Conservation (phyloP, 2,113 vertebrate genomes). For the Tachysurus vachellii region DNA sequence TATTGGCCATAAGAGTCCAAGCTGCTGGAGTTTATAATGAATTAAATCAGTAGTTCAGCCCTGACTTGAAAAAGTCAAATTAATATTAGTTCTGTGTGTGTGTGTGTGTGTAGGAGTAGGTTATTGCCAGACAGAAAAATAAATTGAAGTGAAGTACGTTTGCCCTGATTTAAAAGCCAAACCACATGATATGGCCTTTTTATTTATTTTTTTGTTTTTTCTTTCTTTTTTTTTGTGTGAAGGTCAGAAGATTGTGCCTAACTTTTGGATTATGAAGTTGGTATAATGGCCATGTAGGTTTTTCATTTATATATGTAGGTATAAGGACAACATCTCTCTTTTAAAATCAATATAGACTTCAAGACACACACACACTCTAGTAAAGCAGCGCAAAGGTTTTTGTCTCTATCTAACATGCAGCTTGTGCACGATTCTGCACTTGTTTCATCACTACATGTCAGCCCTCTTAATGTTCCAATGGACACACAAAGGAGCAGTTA, state of each 20-base stretch:
- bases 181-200: constrained; percentile 63
- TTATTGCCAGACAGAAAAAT: constrained; percentile 75
- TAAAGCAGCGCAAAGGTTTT: not conserved
- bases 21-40: constrained; percentile 74
- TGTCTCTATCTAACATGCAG: constrained; percentile 30
- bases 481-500: constrained; percentile 56
- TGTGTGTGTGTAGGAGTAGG: constrained; percentile 49
- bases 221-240: not conserved
- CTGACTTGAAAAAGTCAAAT: constrained; percentile 80
- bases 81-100: constrained; percentile 75
- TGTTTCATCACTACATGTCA: constrained; percentile 54
- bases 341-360: not conserved
- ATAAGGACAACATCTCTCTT: not conserved
- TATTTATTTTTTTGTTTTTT: too few relatives aligned
- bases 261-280: constrained; percentile 15
- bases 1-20: constrained; percentile 71
- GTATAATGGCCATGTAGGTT: not conserved
- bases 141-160: constrained; percentile 77
- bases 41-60: constrained; percentile 75
- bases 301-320: constrained; percentile 1
- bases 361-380: not conserved
- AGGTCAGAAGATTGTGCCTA: not conserved
- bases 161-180: constrained; percentile 70
- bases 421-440: constrained; percentile 39
- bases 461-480: constrained; percentile 49